phyloP scores from a whole-genome alignment of 2,113 vertebrate species.

The Cebus imitator region DNA sequence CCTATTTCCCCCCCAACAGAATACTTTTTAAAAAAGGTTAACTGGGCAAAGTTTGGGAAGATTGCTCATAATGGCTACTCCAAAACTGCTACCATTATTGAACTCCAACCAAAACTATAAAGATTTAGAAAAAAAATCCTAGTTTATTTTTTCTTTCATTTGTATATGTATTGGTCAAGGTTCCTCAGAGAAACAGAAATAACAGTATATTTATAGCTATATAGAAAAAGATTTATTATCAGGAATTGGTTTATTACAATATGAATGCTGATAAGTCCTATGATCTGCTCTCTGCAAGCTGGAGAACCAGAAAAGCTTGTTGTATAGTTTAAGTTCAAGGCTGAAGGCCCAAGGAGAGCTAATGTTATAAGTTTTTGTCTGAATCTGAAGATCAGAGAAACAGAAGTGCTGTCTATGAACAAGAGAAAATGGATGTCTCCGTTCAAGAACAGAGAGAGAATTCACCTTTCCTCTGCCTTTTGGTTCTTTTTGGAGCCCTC shows the following conservation, averaged over 20 bases:
- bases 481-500: background rate
- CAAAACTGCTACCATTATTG: background rate
- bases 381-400: background rate
- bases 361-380: background rate
- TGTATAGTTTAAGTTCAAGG: background rate
- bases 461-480: background rate
- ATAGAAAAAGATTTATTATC: background rate
- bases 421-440: background rate
- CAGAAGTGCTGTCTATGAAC: background rate
- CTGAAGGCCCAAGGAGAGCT: background rate
- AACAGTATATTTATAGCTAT: background rate
- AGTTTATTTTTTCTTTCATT: slow-evolving; percentile 23
- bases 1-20: background rate
- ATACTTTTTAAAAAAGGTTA: background rate
- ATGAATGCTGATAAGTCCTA: background rate
- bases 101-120: background rate
- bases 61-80: background rate
- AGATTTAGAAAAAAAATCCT: background rate
- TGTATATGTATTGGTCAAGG: background rate
- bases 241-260: background rate
- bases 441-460: background rate
- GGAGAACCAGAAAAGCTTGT: background rate
- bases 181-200: background rate
- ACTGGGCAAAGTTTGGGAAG: background rate
- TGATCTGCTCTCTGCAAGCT: background rate